These are phyloP conservation scores for Artemia franciscana DNA, from an alignment of 1,140 invertebrate species.

Conservation along the genomic window DNA sequence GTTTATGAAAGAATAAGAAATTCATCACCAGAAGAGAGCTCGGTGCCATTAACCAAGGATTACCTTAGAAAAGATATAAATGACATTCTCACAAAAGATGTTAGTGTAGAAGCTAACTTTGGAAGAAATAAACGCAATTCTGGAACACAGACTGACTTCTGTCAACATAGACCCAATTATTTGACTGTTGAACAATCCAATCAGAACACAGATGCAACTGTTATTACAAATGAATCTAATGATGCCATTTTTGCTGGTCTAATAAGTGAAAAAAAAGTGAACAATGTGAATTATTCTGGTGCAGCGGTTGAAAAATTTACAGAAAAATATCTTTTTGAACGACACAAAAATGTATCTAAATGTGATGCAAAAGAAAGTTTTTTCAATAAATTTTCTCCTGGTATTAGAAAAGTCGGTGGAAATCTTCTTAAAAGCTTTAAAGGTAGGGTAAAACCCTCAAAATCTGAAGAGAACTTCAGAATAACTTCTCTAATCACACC, in stretches of 20 bases:
- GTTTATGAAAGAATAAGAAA: neutral
- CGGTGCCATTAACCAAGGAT: too few relatives aligned
- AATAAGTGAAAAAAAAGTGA: too few relatives aligned
- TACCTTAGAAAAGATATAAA: too few relatives aligned
- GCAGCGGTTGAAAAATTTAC: too few relatives aligned
- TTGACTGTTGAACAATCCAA: too few relatives aligned
- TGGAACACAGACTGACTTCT: neutral
- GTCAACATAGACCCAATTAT: too few relatives aligned
- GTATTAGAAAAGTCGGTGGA: neutral
- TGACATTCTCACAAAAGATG: neutral
- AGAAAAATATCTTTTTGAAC: too few relatives aligned
- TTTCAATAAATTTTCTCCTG: neutral
- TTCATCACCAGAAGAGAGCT: neutral
- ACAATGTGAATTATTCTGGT: too few relatives aligned
- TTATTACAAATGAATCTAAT: too few relatives aligned
- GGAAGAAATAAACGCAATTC: neutral
- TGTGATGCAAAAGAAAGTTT: neutral
- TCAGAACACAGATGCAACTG: too few relatives aligned
- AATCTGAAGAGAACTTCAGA: neutral
- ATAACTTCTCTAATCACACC: neutral
- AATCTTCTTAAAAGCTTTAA: neutral
- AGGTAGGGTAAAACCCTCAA: neutral
- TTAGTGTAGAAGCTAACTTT: neutral
- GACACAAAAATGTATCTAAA: too few relatives aligned
- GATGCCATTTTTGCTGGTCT: too few relatives aligned